phyloP scores from a whole-genome alignment of 2,888 invertebrate species.

The Volucella bombylans region DNA sequence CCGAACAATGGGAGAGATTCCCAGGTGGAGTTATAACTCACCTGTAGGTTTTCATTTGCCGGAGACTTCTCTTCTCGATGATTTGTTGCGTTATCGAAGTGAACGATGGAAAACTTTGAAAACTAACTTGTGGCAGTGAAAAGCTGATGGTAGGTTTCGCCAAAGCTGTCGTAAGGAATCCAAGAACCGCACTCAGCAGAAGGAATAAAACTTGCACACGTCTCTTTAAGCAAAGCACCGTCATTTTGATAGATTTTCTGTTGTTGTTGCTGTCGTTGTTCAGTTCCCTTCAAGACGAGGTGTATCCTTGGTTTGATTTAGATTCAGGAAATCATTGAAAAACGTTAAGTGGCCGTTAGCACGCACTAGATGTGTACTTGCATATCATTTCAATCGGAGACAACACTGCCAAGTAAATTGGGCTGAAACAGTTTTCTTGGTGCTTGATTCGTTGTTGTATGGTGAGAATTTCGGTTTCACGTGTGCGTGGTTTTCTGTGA shows the following conservation, averaged over 20 bases:
- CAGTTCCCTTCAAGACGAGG: conserved; percentile 14
- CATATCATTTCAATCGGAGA: conserved; percentile 33
- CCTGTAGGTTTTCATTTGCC: conserved; percentile 82
- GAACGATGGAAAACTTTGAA: conserved; percentile 81
- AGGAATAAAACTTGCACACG: conserved; percentile 78
- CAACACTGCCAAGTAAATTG: conserved; percentile 5
- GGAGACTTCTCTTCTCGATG: conserved; percentile 80
- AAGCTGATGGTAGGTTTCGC: conserved; percentile 82
- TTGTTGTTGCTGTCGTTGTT: not conserved
- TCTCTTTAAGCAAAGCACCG: conserved; percentile 75
- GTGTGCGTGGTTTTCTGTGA: conserved; percentile 22
- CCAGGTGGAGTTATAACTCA: conserved; percentile 74
- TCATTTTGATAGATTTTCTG: conserved; percentile 45
- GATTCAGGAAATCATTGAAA: conserved; percentile 42
- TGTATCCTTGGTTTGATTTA: conserved; percentile 11
- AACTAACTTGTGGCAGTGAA: conserved; percentile 78
- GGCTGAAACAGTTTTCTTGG: not conserved
- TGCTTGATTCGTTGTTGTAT: not conserved
- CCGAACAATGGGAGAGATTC: not conserved
- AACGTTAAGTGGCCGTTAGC: not conserved
- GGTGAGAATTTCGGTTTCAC: not conserved
- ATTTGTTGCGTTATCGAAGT: conserved; percentile 82
- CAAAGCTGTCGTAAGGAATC: conserved; percentile 78
- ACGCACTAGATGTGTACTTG: conserved; percentile 2
- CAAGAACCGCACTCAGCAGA: conserved; percentile 78